phyloP scores from a whole-genome alignment of 2,888 invertebrate genomes.

The Dicycla oo region DNA sequence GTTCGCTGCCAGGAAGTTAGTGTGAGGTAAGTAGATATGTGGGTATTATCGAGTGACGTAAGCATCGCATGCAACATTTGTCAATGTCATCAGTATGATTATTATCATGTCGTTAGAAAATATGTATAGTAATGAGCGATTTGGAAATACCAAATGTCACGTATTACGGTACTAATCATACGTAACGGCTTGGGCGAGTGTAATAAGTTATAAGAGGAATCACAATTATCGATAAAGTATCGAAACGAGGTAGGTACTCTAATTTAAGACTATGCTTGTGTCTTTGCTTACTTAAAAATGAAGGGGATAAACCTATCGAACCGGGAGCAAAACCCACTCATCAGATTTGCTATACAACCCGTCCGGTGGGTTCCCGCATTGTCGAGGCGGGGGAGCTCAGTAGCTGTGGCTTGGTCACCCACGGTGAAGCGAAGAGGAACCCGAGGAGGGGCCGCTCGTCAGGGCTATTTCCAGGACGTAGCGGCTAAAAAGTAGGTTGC shows the following conservation, averaged over 20 bases:
- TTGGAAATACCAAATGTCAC: conserved; percentile 46
- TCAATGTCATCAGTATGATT: conserved; percentile 46
- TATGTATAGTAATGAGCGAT: conserved; percentile 11
- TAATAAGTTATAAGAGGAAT: conserved; percentile 9
- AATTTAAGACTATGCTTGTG: not conserved
- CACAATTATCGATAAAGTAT: conserved; percentile 6
- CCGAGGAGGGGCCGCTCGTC: too few species aligned
- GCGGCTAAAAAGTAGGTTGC: too few species aligned
- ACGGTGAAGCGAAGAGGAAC: too few species aligned
- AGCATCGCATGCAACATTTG: conserved; percentile 41
- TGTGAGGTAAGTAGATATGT: conserved; percentile 1
- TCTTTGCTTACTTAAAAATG: not conserved
- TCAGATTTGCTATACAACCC: too few species aligned
- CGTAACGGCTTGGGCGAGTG: conserved; percentile 8
- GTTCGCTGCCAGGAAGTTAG: conserved; percentile 1
- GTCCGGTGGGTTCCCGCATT: too few species aligned
- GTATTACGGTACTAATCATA: conserved; percentile 25
- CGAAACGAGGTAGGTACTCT: not conserved
- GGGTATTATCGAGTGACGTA: conserved; percentile 40
- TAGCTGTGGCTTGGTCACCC: too few species aligned
- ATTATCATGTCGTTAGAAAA: conserved; percentile 40
- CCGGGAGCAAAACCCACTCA: not conserved
- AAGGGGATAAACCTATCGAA: not conserved
- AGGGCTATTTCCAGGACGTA: too few species aligned
- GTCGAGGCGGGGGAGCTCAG: too few species aligned